phyloP scores from a whole-genome alignment of 1,140 invertebrate genomes.

The Protaetia brevitarsis region DNA sequence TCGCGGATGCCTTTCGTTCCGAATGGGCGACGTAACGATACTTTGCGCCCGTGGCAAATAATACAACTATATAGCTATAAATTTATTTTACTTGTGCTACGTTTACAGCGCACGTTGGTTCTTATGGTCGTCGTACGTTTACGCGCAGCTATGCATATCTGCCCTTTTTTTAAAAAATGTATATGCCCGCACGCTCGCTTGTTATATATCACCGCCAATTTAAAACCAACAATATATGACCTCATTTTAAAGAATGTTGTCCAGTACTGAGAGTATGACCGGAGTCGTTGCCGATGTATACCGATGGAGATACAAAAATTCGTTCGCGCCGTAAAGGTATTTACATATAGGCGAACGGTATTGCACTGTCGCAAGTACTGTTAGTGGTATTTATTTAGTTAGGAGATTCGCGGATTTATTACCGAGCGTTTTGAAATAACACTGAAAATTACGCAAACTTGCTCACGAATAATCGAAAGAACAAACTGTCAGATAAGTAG shows the following conservation, averaged over 20 bases:
- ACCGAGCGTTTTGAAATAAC: background rate
- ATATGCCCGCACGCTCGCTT: background rate
- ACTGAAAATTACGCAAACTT: too few relatives aligned
- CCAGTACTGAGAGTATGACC: conserved; percentile 10
- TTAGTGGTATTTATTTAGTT: conserved; percentile 8
- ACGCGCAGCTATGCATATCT: background rate
- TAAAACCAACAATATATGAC: conserved; percentile 24
- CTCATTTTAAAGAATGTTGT: conserved; percentile 21
- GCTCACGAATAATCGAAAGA: too few relatives aligned
- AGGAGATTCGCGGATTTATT: background rate
- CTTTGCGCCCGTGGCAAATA: background rate
- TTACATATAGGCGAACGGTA: conserved; percentile 16
- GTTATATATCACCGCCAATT: background rate
- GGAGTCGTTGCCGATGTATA: background rate
- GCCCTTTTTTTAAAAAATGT: background rate
- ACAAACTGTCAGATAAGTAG: too few relatives aligned
- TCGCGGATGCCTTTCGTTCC: background rate
- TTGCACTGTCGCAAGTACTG: background rate
- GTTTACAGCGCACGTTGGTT: background rate
- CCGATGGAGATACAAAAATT: conserved; percentile 1
- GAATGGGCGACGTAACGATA: background rate
- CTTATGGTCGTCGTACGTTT: background rate
- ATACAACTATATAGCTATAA: background rate
- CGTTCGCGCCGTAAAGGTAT: conserved; percentile 5
- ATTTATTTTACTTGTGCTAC: background rate